Conservation (phyloP, 2,797 vertebrate genomes). For the Menidia menidia region DNA sequence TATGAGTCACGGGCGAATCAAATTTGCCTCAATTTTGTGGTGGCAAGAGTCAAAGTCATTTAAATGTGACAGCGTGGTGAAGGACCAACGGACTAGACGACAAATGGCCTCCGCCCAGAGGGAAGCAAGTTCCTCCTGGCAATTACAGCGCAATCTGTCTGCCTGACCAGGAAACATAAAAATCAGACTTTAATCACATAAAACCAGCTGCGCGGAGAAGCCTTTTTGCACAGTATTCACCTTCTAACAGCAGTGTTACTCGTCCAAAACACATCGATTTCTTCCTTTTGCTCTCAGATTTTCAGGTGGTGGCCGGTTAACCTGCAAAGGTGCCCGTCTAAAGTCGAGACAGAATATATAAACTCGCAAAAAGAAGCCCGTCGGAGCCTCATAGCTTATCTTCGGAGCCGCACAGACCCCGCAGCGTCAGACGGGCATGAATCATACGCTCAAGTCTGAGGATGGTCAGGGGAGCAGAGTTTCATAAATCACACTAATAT, state of each 20-base stretch:
- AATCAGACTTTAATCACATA: constrained; percentile 49
- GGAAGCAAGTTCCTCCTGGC: constrained; percentile 35
- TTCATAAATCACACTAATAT: constrained; percentile 81
- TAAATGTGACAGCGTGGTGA: constrained; percentile 24
- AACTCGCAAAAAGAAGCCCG: constrained; percentile 9
- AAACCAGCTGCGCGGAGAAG: constrained; percentile 22
- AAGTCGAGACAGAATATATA: constrained; percentile 29
- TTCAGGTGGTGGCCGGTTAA: constrained; percentile 27
- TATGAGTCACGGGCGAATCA: constrained; percentile 25
- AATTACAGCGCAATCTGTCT: constrained; percentile 41
- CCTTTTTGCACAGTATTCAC: constrained; percentile 47
- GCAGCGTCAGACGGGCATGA: constrained; percentile 64
- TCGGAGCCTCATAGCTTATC: constrained; percentile 38
- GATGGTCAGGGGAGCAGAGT: constrained; percentile 55
- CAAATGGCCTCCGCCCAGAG: constrained; percentile 35
- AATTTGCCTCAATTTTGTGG: constrained; percentile 24
- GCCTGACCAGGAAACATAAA: constrained; percentile 46
- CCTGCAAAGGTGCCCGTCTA: constrained; percentile 27
- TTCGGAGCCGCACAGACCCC: constrained; percentile 45
- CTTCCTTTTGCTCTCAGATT: constrained; percentile 3
- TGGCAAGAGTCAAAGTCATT: constrained; percentile 20
- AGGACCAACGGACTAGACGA: constrained; percentile 42
- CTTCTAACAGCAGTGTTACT: constrained; percentile 30
- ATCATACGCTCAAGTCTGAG: constrained; percentile 70
- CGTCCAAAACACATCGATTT: constrained; percentile 42